Evolutionary conservation across 2,113 vertebrate species (phyloP), one percentile per base, ranked within the genome.

Genomic region (Cyprichromis sp.): DNA sequence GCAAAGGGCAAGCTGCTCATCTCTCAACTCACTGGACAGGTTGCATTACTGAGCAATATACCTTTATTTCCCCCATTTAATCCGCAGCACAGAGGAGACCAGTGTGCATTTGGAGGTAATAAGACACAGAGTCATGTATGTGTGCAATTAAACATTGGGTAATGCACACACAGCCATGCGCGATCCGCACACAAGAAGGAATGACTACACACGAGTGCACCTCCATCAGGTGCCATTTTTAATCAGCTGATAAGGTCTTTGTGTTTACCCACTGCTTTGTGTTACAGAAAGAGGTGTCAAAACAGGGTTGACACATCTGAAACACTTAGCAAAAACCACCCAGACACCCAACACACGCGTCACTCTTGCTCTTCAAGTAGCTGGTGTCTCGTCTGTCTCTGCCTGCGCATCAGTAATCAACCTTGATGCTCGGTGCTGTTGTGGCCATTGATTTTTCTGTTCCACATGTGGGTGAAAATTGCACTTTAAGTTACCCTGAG

Each of bases 401-500:
- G 71, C 85, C 73, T 47, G 61, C 91, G 92, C 93, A 95, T 95
- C 94, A 83, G 94, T 95, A 95, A 95, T 95, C 95, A 96, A 94
- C 94, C 95, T 95, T 95, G 95, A 94, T 95, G 92, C 93, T 91
- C 87, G 82, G 89, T 89, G 94, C 94, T 96, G 94, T 97, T 97
- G 96, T 93, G 96, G 93, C 92, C 96, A 97, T 97, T 97, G 96
- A 97, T 97, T 97, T 97, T 96, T 94, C 95, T 96, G 96, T 97
- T 97, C 94, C 96, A 96, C 96, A 96, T 96, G 96, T 96, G 96
- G 95, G 94, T 96, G 96, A 97, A 97, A 96, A 96, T 96, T 96
- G 96, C 96, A 97, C 96, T 97, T 97, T 97, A 96, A 96, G 95
- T 96, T 97, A 97, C 95, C 96, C 96, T 94, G 96, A 96, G 96